phyloP scores from a whole-genome alignment of 2,888 invertebrate genomes.

The Saturnia japonica region DNA sequence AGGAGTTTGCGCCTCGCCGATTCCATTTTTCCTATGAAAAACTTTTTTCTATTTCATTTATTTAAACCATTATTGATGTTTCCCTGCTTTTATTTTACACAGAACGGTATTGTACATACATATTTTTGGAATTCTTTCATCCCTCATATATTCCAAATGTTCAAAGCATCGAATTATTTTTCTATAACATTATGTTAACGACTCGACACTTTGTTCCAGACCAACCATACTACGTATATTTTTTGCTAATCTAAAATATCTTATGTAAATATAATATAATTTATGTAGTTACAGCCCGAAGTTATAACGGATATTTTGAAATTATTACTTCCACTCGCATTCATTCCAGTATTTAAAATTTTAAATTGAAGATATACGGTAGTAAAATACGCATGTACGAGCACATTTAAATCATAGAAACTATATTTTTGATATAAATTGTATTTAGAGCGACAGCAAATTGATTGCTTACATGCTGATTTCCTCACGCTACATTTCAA shows the following conservation, averaged over 20 bases:
- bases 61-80: no score
- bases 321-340: conserved; percentile 4
- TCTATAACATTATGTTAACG: no score
- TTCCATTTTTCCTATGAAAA: no score
- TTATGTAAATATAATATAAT: not conserved
- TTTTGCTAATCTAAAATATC: not conserved
- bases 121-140: no score
- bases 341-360: not conserved
- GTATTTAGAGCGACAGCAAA: conserved; percentile 44
- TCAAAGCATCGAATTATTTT: no score
- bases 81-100: no score
- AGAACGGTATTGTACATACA: no score
- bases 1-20: no score
- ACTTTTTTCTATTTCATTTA: no score
- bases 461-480: conserved; percentile 53
- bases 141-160: no score
- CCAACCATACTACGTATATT: no score
- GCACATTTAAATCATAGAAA: not conserved
- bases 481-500: conserved; percentile 57
- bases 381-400: not conserved
- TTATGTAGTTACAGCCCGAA: not conserved
- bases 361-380: not conserved
- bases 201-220: no score
- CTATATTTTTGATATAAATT: conserved; percentile 27
- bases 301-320: not conserved